Percentiles rank a stretch among this genome's conserved stretches.
These are phyloP conservation scores for Eremophila alpestris DNA, from an alignment of 2,797 vertebrate species.

Conservation along the genomic window DNA sequence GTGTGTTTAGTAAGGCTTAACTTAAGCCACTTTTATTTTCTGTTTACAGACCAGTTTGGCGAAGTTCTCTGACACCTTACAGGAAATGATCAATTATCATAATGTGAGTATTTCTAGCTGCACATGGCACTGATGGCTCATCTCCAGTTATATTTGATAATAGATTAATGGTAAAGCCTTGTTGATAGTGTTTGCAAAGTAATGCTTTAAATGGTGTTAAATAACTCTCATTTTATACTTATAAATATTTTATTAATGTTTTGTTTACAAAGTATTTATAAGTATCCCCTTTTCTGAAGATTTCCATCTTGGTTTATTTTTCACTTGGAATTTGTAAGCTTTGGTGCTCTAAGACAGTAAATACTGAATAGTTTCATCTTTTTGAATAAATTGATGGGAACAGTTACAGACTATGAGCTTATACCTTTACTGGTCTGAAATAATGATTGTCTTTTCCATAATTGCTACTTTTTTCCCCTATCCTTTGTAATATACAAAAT, in stretches of 20 bases:
- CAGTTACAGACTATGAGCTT: background rate
- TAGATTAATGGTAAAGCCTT: background rate
- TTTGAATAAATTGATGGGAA: background rate
- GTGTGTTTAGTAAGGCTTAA: background rate
- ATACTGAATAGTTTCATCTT: background rate
- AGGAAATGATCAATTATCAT: conserved; percentile 98
- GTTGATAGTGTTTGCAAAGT: background rate
- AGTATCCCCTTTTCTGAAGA: background rate
- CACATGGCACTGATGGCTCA: background rate
- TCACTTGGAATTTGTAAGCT: background rate
- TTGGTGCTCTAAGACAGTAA: background rate
- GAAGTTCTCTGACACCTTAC: conserved; percentile 94
- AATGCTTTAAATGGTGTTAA: background rate
- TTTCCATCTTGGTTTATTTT: background rate
- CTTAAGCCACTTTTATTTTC: background rate
- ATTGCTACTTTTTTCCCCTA: accelerated
- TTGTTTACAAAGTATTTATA: background rate
- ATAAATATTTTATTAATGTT: background rate
- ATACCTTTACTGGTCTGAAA: background rate
- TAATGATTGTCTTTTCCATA: background rate
- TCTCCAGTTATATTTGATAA: background rate
- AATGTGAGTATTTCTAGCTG: conserved; percentile 81
- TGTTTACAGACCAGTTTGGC: conserved; percentile 86
- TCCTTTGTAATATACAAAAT: background rate
- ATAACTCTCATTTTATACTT: background rate